Percentiles rank a stretch among this genome's conserved stretches.
These are phyloP conservation scores for Linnaemya vulpina DNA, from an alignment of 2,888 invertebrate species.

Conservation along the genomic window DNA sequence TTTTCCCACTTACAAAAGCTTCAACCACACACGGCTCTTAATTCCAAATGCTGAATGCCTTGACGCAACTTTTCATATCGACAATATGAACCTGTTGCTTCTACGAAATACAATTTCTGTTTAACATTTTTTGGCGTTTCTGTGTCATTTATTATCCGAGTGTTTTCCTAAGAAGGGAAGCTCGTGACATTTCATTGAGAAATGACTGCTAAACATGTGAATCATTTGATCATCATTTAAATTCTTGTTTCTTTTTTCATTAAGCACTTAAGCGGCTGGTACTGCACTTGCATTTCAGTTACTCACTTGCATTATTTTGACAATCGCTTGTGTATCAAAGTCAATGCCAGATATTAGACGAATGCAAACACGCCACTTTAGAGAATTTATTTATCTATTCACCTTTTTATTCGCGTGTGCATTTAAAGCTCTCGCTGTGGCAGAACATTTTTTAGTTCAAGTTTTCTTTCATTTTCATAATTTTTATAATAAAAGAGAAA, in stretches of 20 bases:
- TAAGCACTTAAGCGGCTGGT: not conserved
- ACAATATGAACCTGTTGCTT: not conserved
- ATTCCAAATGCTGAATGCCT: not conserved
- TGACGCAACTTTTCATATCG: not conserved
- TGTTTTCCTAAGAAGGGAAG: not conserved
- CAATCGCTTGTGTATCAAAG: slow-evolving; percentile 59
- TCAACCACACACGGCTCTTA: not conserved
- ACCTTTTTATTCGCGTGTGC: slow-evolving; percentile 31
- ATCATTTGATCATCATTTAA: slow-evolving; percentile 15
- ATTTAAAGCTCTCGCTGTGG: slow-evolving; percentile 45
- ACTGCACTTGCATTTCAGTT: slow-evolving; percentile 27
- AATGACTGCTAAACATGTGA: slow-evolving; percentile 12
- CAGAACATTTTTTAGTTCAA: slow-evolving; percentile 5
- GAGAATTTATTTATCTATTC: too few species aligned
- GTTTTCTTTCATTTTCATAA: slow-evolving; percentile 45
- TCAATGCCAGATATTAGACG: slow-evolving; percentile 56
- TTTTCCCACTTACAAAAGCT: not conserved
- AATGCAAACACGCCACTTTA: slow-evolving; percentile 65
- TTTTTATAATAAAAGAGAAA: slow-evolving; percentile 15
- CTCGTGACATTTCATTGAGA: slow-evolving; percentile 29
- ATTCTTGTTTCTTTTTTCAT: slow-evolving; percentile 12
- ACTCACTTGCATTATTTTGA: slow-evolving; percentile 28
- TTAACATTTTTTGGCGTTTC: not conserved
- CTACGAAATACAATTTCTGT: not conserved
- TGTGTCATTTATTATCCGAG: not conserved